Conservation (phyloP, 2,113 vertebrate species). For the Solea senegalensis region DNA sequence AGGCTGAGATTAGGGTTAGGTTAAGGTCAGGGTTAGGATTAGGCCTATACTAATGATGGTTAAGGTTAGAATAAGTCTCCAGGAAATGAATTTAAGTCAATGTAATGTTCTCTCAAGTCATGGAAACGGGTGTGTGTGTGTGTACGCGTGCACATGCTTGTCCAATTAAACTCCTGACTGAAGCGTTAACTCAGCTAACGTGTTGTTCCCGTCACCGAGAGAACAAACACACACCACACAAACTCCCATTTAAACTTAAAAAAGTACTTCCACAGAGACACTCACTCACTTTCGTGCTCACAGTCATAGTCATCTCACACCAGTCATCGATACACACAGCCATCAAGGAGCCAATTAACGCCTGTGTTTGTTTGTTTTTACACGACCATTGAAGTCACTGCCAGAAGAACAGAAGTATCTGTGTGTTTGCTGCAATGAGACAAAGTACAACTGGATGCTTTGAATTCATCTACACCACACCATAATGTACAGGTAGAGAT, state of each 20-base stretch:
- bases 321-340: slow-evolving; percentile 29
- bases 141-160: not conserved
- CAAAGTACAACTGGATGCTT: slow-evolving; percentile 17
- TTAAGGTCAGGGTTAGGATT: too few relatives aligned
- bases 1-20: too few relatives aligned
- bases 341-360: slow-evolving; percentile 47
- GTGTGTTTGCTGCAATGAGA: slow-evolving; percentile 24
- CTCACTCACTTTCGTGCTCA: slow-evolving; percentile 17
- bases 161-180: slow-evolving; percentile 44
- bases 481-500: slow-evolving; percentile 20
- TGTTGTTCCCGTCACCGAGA: slow-evolving; percentile 41
- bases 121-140: not conserved
- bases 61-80: too few relatives aligned
- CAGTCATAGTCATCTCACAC: slow-evolving; percentile 12
- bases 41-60: too few relatives aligned
- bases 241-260: not conserved
- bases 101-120: too few relatives aligned
- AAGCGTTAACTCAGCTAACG: slow-evolving; percentile 41
- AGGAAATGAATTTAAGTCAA: too few relatives aligned
- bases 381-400: slow-evolving; percentile 1
- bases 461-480: slow-evolving; percentile 42
- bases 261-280: slow-evolving; percentile 8
- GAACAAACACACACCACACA: slow-evolving; percentile 19
- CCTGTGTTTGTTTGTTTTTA: slow-evolving; percentile 15
- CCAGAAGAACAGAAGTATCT: slow-evolving; percentile 17